A percentile compares a stretch with the other conserved stretches of the same genome.
These are phyloP conservation scores for Thripadectes ignobilis DNA, from an alignment of 2,797 vertebrate species.

Conservation along the genomic window DNA sequence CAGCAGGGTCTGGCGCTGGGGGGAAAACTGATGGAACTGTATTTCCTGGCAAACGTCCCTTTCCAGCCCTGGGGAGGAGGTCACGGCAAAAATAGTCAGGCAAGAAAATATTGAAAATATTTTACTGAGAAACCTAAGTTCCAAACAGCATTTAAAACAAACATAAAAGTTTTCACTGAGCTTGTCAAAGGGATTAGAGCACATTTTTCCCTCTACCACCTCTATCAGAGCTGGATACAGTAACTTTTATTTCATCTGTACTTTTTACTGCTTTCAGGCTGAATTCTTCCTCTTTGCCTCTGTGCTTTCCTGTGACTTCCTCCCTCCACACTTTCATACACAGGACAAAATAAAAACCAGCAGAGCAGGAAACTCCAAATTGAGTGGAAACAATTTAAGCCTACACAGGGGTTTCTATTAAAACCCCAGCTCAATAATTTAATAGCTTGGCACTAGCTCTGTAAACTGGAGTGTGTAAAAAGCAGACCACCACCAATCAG, in stretches of 20 bases:
- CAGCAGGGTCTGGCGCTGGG: background rate
- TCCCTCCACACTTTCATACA: background rate
- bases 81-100: background rate
- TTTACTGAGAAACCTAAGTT: background rate
- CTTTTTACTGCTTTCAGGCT: background rate
- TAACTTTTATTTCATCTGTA: background rate
- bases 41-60: background rate
- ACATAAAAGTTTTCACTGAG: background rate
- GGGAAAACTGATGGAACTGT: background rate
- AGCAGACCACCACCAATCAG: background rate
- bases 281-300: conserved; percentile 5
- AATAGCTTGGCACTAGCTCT: background rate
- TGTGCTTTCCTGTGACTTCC: conserved; percentile 23
- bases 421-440: conserved; percentile 15
- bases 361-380: conserved; percentile 42
- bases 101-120: background rate
- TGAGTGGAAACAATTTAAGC: conserved; percentile 37
- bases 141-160: conserved; percentile 13
- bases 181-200: background rate
- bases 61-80: background rate
- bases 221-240: background rate
- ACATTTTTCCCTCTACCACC: background rate
- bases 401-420: conserved; percentile 40
- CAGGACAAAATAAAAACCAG: background rate
- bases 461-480: conserved; percentile 22